phyloP scores from a whole-genome alignment of 1,140 invertebrate genomes.

The Lasioglossum albipes region DNA sequence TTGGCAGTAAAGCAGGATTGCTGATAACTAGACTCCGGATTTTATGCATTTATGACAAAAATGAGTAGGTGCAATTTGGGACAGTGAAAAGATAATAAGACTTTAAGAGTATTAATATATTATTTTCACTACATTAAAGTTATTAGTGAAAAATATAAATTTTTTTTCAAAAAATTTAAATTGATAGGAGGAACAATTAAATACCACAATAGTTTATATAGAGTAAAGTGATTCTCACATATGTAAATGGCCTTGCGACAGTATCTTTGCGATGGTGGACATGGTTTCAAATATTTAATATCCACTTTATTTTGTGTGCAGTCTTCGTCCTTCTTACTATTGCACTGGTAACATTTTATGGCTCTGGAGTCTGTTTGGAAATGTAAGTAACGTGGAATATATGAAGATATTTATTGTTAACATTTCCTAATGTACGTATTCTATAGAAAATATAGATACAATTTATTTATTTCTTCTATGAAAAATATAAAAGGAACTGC shows the following conservation, averaged over 20 bases:
- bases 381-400: background rate
- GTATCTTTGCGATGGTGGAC: slow-evolving; percentile 43
- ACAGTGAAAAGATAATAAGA: too few species aligned
- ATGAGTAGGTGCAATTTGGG: too few species aligned
- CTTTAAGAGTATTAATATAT: too few species aligned
- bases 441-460: background rate
- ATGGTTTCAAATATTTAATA: slow-evolving; percentile 53
- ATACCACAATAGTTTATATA: background rate
- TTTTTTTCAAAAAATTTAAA: too few species aligned
- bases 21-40: too few species aligned
- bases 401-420: background rate
- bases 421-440: background rate
- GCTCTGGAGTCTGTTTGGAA: slow-evolving; percentile 44
- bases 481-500: too few species aligned
- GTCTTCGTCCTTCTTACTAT: slow-evolving; percentile 54
- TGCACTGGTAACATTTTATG: slow-evolving; percentile 64
- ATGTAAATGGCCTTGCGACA: slow-evolving; percentile 62
- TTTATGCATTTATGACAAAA: too few species aligned
- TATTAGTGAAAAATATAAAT: too few species aligned
- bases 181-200: too few species aligned
- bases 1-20: too few species aligned
- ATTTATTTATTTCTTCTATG: too few species aligned
- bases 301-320: slow-evolving; percentile 52
- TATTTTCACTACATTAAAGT: too few species aligned
- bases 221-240: slow-evolving; percentile 43